phyloP scores from a whole-genome alignment of 2,797 vertebrate species.

The Valencia hispanica region DNA sequence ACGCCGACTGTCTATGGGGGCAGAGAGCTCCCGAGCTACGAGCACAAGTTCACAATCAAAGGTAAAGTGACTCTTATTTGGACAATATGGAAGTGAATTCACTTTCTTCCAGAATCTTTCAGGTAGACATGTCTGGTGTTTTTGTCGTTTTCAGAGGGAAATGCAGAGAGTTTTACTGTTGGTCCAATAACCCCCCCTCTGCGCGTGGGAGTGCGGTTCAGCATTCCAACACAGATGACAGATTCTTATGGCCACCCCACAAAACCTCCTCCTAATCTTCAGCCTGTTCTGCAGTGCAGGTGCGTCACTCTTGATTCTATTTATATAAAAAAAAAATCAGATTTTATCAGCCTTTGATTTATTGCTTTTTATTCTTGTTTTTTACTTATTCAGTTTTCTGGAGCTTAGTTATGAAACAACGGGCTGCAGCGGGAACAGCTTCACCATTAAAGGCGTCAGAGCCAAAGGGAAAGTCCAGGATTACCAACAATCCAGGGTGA shows the following conservation, averaged over 20 bases:
- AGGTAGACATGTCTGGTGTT: not conserved
- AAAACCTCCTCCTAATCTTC: constrained; percentile 64
- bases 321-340: no score
- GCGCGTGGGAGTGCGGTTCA: constrained; percentile 86
- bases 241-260: constrained; percentile 86
- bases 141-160: constrained; percentile 79
- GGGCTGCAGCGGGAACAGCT: constrained; percentile 63
- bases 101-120: not conserved
- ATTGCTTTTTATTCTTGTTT: constrained; percentile 28
- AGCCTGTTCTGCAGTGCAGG: constrained; percentile 87
- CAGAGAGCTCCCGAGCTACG: constrained; percentile 82
- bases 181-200: constrained; percentile 73
- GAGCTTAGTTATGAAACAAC: constrained; percentile 77
- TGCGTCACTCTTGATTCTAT: constrained; percentile 49
- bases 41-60: constrained; percentile 85
- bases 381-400: constrained; percentile 80
- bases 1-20: constrained; percentile 76
- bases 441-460: constrained; percentile 82
- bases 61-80: constrained; percentile 75
- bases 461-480: constrained; percentile 81
- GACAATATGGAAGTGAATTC: not conserved
- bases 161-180: constrained; percentile 82
- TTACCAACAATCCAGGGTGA: constrained; percentile 84
- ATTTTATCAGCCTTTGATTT: not conserved
- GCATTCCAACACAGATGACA: constrained; percentile 84